Percentiles rank a stretch among this genome's conserved stretches.
phyloP scores from a whole-genome alignment of 2,113 vertebrate genomes.

The Tragelaphus imberbis region DNA sequence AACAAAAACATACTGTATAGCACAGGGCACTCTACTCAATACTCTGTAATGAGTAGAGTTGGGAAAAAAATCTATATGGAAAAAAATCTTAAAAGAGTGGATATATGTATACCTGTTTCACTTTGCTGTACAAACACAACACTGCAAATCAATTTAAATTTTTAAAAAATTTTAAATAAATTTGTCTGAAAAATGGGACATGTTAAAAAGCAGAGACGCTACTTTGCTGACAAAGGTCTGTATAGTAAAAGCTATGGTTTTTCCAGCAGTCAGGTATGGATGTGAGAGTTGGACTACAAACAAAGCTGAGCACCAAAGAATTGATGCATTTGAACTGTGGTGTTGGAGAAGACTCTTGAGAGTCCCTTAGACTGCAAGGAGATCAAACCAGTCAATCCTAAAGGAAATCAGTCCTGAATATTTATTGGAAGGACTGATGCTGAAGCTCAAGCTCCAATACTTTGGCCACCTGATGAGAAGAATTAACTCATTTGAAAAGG shows the following conservation, averaged over 20 bases:
- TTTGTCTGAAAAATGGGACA: constrained; percentile 76
- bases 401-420: background rate
- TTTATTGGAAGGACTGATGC: background rate
- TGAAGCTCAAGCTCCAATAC: background rate
- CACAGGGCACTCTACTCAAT: background rate
- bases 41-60: background rate
- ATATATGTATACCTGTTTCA: background rate
- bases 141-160: background rate
- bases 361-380: background rate
- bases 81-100: background rate
- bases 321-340: background rate
- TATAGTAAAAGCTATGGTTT: background rate
- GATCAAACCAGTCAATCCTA: background rate
- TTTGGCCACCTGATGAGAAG: background rate
- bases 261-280: background rate
- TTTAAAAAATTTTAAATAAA: background rate
- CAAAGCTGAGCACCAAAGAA: background rate
- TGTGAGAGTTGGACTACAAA: background rate
- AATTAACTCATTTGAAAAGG: background rate
- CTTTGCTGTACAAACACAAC: background rate
- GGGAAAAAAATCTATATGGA: background rate
- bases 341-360: background rate
- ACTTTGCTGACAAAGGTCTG: background rate
- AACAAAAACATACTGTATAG: background rate
- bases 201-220: background rate